Evolutionary conservation across 2,113 vertebrate species (phyloP), one percentile per base, ranked within the genome.

Genomic region (Eclectus roratus): DNA sequence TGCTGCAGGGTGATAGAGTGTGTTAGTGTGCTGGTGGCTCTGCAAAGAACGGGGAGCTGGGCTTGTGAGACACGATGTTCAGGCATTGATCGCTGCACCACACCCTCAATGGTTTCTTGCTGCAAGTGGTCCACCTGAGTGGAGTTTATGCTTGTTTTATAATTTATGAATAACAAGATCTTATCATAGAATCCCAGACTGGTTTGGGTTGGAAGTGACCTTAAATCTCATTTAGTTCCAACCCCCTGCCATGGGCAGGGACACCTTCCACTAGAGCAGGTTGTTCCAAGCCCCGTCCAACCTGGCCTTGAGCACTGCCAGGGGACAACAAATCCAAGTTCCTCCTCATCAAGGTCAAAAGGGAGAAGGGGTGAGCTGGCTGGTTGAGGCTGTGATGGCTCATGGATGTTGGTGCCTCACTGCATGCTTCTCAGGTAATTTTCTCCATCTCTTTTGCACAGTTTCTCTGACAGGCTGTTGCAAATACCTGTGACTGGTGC

Each of bases 51-150:
- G 35, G 35, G 20, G 28, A 70, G 10, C 33, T 15, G 47, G 64
- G 47, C 28, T n/a, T 12, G 3, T 7, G n/a, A 55, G 37, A 53
- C 1, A 0, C 0, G 3, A 15, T 2, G 10, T n/a, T 68, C 61
- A 16, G 60, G 47, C 18, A 13, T 28, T 17, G 23, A 21, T 37
- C 0, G 0, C 35, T 61, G 14, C 16, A 17, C 3, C 6, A 16
- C 5, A 23, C 39, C 13, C 37, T 50, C 37, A 31, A 39, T 35
- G 39, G 10, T 44, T 70, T 12, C 29, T 11, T 9, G 8, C 37
- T 23, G 2, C 18, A 28, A 27, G n/a, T 20, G 25, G 37, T 10
- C 13, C 31, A n/a, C 31, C 21, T 1, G 20, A 11, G 29, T 10
- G 13, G 8, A 18, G 28, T 25, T 16, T 46, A 17, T 44, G 21